A percentile compares a stretch with the other conserved stretches of the same genome.
Conservation (phyloP, 1,140 invertebrate species). For the Drosophila paulistorum region DNA sequence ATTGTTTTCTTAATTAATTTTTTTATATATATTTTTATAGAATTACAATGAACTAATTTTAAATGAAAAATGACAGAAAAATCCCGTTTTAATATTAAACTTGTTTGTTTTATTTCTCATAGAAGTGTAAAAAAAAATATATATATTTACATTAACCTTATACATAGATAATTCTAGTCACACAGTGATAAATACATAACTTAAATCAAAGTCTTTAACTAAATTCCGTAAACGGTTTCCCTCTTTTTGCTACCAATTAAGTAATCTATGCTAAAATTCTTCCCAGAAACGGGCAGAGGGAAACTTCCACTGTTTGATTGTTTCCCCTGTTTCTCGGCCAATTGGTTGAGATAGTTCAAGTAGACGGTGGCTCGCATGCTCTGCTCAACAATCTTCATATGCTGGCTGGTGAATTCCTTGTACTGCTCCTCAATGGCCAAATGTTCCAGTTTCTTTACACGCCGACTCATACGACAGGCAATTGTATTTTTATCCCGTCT, state of each 20-base stretch:
- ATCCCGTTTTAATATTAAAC: not conserved
- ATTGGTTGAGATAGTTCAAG: constrained; percentile 56
- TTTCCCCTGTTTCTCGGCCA: constrained; percentile 32
- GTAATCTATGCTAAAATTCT: constrained; percentile 68
- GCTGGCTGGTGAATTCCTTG: constrained; percentile 57
- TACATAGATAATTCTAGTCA: constrained; percentile 20
- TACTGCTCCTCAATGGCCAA: constrained; percentile 71
- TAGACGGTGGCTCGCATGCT: constrained; percentile 62
- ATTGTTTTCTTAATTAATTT: too few relatives aligned
- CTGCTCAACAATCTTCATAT: constrained; percentile 62
- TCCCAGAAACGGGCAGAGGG: constrained; percentile 15
- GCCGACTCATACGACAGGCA: constrained; percentile 73
- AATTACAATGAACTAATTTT: too few relatives aligned
- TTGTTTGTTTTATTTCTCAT: constrained; percentile 26
- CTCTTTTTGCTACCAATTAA: constrained; percentile 47
- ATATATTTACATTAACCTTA: constrained; percentile 13
- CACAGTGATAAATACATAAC: constrained; percentile 12
- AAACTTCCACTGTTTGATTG: not conserved
- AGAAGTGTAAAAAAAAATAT: constrained; percentile 27
- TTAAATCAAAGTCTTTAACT: not conserved
- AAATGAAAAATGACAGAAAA: not conserved
- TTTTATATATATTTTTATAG: too few relatives aligned
- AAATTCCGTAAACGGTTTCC: constrained; percentile 29
- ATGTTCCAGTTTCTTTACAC: constrained; percentile 72
- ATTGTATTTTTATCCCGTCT: constrained; percentile 77